Base-by-base conservation (phyloP, 2,113 vertebrate genomes). In the Syrrhaptes paradoxus region DNA sequence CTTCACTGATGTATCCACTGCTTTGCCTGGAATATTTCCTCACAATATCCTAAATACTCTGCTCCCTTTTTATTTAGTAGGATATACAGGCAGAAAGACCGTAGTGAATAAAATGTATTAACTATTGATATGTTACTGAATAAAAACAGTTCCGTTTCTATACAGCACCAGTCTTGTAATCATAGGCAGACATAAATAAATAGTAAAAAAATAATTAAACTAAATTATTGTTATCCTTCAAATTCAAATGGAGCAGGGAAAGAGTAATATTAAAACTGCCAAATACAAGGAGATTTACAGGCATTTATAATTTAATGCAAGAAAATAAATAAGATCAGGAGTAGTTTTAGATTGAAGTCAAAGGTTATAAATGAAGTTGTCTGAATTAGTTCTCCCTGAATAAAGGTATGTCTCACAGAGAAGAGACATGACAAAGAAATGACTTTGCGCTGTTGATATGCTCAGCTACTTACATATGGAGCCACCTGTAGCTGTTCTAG, bases 141-240 rank as follows among this genome's bases (percentile, higher is more conserved):
- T 86, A 83, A 89, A 86, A 95, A 68, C 65, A 57, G 57, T 68
- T 75, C n/a, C 28, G 4, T 54, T 38, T 55, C 70, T 87, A 46
- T 73, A 34, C n/a, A 79, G 20, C 18, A 52, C 21, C 25, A 43
- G n/a, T 76, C 63, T 49, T 22, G 6, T 73, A 85, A 72, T 57
- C 49, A 61, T 10, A 89, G 49, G 21, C 29, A 87, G n/a, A 52
- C 10, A 34, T 73, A 89, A 78, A 89, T 45, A 46, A 80, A 32
- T 26, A 74, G 20, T 89, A 93, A 89, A 94, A 93, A 67, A 25
- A 32, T 87, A 84, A 78, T 93, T 89, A 75, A 81, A 52, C 7
- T 6, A 3, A 4, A 72, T 78, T 78, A 41, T 63, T 89, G 54
- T 91, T 96, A 72, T 75, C 17, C 26, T 82, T 87, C 43, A 89